Conservation (phyloP, 2,113 vertebrate genomes). For the Marmota monax region DNA sequence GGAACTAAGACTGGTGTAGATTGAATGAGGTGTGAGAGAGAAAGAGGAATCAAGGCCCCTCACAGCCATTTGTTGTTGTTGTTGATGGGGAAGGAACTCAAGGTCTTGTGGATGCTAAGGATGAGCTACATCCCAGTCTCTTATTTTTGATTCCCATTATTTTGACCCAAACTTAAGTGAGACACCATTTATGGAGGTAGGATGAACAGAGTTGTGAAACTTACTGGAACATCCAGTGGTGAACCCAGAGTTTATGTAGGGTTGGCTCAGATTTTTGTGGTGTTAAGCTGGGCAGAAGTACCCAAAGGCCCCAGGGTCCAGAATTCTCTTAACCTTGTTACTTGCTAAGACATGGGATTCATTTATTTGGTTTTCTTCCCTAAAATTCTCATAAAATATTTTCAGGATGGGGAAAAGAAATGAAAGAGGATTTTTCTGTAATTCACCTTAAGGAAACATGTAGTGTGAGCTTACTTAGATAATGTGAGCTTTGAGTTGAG, state of each 20-base stretch:
- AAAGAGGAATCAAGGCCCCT: neutral
- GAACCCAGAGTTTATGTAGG: neutral
- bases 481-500: neutral
- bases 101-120: neutral
- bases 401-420: neutral
- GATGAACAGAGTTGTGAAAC: neutral
- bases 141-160: neutral
- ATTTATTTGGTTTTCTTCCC: neutral
- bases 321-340: neutral
- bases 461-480: neutral
- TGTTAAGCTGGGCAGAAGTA: neutral
- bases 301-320: neutral
- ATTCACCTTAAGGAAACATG: neutral
- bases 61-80: no score
- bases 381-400: neutral
- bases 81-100: neutral
- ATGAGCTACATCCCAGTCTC: neutral
- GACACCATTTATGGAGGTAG: neutral
- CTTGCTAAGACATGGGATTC: neutral
- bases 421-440: neutral
- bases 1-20: neutral
- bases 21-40: neutral
- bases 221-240: neutral
- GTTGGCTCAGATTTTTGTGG: neutral
- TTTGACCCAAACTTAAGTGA: neutral